Percentiles rank a stretch among this genome's conserved stretches.
phyloP scores from a whole-genome alignment of 2,113 vertebrate genomes.

The Geothlypis trichas region DNA sequence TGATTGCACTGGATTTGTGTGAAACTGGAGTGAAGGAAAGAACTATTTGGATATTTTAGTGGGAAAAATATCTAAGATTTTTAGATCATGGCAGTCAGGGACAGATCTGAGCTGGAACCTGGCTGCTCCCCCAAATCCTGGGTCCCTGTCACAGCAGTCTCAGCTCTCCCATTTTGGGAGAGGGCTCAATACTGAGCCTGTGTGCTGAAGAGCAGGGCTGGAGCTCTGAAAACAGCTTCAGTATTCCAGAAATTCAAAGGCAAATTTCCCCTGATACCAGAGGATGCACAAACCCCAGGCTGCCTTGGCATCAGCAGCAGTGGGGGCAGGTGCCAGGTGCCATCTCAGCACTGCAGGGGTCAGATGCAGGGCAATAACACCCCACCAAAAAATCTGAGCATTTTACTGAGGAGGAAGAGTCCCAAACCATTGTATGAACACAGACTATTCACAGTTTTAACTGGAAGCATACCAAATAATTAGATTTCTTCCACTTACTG shows the following conservation, averaged over 20 bases:
- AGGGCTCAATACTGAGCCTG: neutral
- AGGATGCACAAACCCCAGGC: accelerated
- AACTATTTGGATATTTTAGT: neutral
- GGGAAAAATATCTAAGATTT: neutral
- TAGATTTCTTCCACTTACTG: neutral
- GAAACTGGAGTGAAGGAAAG: neutral
- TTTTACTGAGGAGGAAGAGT: neutral
- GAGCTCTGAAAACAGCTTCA: neutral
- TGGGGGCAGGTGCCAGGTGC: neutral
- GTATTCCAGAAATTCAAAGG: neutral
- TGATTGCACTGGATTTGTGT: neutral
- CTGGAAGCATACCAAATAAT: neutral
- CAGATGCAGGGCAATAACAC: neutral
- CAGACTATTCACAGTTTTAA: neutral
- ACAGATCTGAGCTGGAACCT: neutral
- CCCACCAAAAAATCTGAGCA: neutral
- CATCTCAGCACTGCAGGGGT: neutral
- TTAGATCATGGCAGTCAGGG: neutral
- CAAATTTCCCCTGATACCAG: neutral
- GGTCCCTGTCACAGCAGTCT: neutral
- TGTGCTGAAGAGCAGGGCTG: neutral
- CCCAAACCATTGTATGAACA: neutral
- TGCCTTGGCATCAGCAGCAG: neutral
- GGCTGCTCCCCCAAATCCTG: neutral
- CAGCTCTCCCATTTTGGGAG: neutral